Base-by-base conservation (phyloP, 1,140 invertebrate genomes). In the Ostrea edulis region DNA sequence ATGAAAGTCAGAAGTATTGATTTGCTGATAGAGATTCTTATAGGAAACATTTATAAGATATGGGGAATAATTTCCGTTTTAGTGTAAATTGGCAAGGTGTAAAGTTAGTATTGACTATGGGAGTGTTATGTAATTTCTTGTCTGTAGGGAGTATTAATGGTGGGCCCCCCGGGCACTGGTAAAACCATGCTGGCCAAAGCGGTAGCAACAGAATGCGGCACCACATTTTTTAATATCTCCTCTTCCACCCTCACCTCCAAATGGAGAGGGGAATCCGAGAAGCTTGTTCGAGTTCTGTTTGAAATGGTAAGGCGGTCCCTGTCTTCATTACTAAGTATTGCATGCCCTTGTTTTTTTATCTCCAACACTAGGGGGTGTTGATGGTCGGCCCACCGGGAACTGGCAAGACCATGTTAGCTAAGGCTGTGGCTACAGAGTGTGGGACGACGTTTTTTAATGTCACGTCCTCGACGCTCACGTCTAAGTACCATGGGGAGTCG, bases 161-260 rank as follows among this genome's bases (percentile, higher is more conserved):
- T 99, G 89, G 98, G 98, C 2, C 98, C 98, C 20, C 98, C 97
- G 4, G 99, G 99, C 58, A 99, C 99, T 5, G 99, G 99, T 17
- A 99, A 99, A 96, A 99, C 99, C 0, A 98, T 99, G 97, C 95
- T 99, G 65, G 99, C 99, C 20, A 99, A 99, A 96, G 99, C 99
- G 8, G 98, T 99, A 0, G 99, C 99, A 22, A 99, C 99, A 0
- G 99, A 99, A 96, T 99, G 99, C 95, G 97, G 98, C 22, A 99
- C 99, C 82, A 99, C 99, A 0, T 99, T 99, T 95, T 99, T 99
- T 95, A 99, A 99, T 95, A 98, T 99, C 2, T 99, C 98, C 20
- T 98, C 98, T 0, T 98, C 98, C 0, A 99, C 98, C 0, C 96
- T 99, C 25, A 99, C 98, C 2, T 99, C 98, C 55, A 99, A 99